These are phyloP conservation scores for Podilymbus podiceps DNA, from an alignment of 2,113 vertebrate species.

Conservation along the genomic window DNA sequence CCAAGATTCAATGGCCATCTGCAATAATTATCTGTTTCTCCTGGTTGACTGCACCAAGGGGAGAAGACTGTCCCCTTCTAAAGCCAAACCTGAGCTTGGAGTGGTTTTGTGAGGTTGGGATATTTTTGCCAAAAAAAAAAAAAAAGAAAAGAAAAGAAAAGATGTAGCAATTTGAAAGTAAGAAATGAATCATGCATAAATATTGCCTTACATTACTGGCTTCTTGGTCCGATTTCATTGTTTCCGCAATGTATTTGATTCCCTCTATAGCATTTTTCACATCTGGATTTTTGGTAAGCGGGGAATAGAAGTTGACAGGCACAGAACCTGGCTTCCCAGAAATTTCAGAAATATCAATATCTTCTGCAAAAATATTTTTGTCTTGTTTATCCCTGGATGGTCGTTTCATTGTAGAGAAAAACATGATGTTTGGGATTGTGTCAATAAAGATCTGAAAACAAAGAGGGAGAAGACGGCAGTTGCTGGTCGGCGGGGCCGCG, in stretches of 20 bases:
- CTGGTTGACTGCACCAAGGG: not conserved
- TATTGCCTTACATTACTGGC: slow-evolving; percentile 86
- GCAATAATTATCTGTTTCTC: not conserved
- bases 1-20: not conserved
- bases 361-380: slow-evolving; percentile 83
- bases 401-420: slow-evolving; percentile 98
- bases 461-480: not conserved
- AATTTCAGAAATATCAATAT: slow-evolving; percentile 97
- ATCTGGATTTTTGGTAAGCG: slow-evolving; percentile 90
- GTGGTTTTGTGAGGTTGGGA: not conserved
- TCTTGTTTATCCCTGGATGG: slow-evolving; percentile 88
- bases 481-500: not conserved
- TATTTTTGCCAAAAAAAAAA: not conserved
- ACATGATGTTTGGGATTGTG: slow-evolving; percentile 97
- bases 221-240: slow-evolving; percentile 95
- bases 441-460: slow-evolving; percentile 90
- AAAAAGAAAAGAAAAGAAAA: not conserved
- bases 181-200: not conserved
- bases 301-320: slow-evolving; percentile 86
- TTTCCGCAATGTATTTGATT: slow-evolving; percentile 96
- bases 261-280: slow-evolving; percentile 96
- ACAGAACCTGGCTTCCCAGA: slow-evolving; percentile 88
- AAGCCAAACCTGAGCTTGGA: not conserved
- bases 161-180: not conserved
- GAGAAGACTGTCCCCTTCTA: not conserved